Evolutionary conservation across 2,888 invertebrate species (phyloP), one percentile per base, ranked within the genome.

Genomic region (Meiosimyza decipiens): DNA sequence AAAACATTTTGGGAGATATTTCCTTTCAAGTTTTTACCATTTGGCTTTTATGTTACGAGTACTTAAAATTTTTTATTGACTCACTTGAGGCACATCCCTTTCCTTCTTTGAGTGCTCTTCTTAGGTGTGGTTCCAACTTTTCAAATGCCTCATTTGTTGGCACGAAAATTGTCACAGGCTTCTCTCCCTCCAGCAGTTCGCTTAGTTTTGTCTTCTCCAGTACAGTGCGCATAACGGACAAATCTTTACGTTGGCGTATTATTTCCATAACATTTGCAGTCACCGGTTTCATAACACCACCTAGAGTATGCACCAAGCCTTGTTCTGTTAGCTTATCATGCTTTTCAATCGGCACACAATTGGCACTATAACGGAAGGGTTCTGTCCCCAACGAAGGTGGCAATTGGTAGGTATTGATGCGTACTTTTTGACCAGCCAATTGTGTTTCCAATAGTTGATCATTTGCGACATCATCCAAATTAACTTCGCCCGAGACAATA

Each of bases 61-160:
- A 2, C 2, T 28, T 28, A 2, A 55, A 55, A 40, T 2, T 62
- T 16, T 15, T 28, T 47, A 50, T 51, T 47, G 13, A 88, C 89
- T 89, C 86, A 91, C 91, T 90, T 78, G 87, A 84, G 69, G 91
- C 89, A 81, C 91, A 92, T 55, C 89, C 88, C 71, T 89, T 89
- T 60, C 91, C 91, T 75, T 88, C 88, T 71, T 89, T 85, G 52
- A 91, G 83, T 75, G 90, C 90, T 69, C 88, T 85, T 71, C 88
- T 86, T 51, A 90, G 84, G 73, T 87, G 85, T 55, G 88, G 86
- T 73, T 89, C 89, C 78, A 91, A 80, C 80, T 90, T 90, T 50
- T 89, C 89, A 77, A 93, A 92, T 28, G 93, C 93, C 55, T 89
- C 89, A 82, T 93, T 90, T 7, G 91, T 90, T 59, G 91, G 92